Percentiles rank a stretch among this genome's conserved stretches.
Evolutionary conservation across 2,888 invertebrate genomes (phyloP).

Genomic region (Drosophila greeni): DNA sequence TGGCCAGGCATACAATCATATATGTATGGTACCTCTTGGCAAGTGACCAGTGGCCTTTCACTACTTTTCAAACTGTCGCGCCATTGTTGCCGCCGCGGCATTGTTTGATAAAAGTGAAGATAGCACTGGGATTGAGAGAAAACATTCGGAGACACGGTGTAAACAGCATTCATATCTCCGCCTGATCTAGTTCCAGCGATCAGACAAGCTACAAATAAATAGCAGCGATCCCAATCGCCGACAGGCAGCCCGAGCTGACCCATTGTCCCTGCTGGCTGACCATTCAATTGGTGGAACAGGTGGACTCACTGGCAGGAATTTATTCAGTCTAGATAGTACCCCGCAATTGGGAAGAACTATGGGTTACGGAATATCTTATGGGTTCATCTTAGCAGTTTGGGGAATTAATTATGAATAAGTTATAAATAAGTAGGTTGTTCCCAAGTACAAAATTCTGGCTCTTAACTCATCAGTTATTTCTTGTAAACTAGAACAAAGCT

Average conservation of each 20-base stretch:
- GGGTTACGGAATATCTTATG: not conserved
- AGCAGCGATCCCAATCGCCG: slow-evolving; percentile 49
- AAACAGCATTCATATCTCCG: slow-evolving; percentile 54
- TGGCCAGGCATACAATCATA: not conserved
- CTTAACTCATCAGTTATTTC: not conserved
- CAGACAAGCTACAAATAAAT: slow-evolving; percentile 47
- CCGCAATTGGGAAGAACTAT: not conserved
- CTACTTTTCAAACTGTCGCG: slow-evolving; percentile 34
- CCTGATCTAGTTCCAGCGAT: slow-evolving; percentile 53
- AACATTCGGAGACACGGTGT: slow-evolving; percentile 54
- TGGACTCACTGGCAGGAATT: slow-evolving; percentile 21
- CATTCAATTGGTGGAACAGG: slow-evolving; percentile 35
- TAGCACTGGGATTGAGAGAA: slow-evolving; percentile 51
- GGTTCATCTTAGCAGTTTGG: not conserved
- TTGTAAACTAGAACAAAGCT: not conserved
- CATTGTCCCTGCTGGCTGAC: slow-evolving; percentile 41
- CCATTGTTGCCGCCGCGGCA: slow-evolving; percentile 38
- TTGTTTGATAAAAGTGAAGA: slow-evolving; percentile 49
- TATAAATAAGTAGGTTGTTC: too few relatives aligned
- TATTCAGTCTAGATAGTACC: not conserved
- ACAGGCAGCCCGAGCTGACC: slow-evolving; percentile 42
- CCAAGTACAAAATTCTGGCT: not conserved
- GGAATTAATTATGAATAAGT: too few relatives aligned
- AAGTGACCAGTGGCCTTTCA: slow-evolving; percentile 34
- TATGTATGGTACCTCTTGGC: not conserved